Conservation (phyloP, 2,797 vertebrate species). For the Spinus pinus region DNA sequence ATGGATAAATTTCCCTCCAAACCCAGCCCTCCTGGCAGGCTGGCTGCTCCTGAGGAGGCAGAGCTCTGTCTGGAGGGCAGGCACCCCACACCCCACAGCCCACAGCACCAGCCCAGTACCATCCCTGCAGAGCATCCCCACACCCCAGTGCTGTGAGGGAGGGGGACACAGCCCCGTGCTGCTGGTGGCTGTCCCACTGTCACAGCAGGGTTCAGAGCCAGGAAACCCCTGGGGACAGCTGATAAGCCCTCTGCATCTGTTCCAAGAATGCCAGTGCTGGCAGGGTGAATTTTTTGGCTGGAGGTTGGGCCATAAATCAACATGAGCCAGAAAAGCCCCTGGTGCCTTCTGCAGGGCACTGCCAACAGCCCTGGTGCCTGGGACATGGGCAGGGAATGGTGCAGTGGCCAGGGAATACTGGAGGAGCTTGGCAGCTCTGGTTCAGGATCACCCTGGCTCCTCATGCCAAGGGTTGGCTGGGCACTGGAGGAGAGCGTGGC, state of each 20-base stretch:
- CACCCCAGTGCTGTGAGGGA: background rate
- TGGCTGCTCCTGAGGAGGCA: background rate
- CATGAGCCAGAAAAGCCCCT: background rate
- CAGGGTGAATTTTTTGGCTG: conserved; percentile 10
- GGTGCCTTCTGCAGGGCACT: background rate
- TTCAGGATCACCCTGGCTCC: background rate
- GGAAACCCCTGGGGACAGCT: background rate
- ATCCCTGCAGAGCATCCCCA: background rate
- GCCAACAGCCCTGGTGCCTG: background rate
- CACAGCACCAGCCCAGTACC: background rate
- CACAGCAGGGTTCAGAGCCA: background rate
- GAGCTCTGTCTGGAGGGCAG: background rate
- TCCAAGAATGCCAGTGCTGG: background rate
- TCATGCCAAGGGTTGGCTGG: background rate
- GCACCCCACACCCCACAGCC: background rate
- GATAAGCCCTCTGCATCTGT: conserved; percentile 4
- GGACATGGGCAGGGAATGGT: background rate
- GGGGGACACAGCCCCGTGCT: fast-evolving
- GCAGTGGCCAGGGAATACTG: background rate
- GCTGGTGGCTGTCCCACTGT: background rate
- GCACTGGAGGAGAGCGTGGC: background rate
- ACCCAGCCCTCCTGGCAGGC: no score
- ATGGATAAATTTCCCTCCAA: background rate
- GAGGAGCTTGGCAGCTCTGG: background rate
- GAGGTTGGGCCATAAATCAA: conserved; percentile 18